Evolutionary conservation across 2,113 vertebrate genomes (phyloP), one percentile per base, ranked within the genome.

Genomic region (Microcebus murinus): DNA sequence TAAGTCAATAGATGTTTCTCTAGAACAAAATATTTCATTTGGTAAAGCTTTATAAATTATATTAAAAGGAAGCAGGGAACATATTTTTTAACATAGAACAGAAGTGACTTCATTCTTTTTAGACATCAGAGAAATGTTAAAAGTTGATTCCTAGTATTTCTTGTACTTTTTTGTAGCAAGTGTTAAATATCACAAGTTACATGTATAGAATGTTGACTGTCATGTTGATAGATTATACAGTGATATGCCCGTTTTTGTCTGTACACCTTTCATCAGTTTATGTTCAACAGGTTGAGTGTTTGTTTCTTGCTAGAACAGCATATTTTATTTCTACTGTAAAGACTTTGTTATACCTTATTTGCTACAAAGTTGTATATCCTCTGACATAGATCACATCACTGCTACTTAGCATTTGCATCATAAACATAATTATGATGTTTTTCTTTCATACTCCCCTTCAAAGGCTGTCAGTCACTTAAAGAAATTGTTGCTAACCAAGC

Each of bases 311-410:
- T 85, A 86, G 94, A 94, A 88, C 83, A 96, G 94, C 68, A 87
- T 67, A 81, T 97, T 98, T 98, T 93, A 93, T 98, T 97, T 92
- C 91, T 98, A 96, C 95, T 97, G 88, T 98, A 88, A 98, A 95
- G 1, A 96, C 94, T 96, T 98, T 97, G 97, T 88, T 98, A 94
- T 90, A 94, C 84, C 96, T 90, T 97, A 91, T 89, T 95, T 89
- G 77, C 81, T 97, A 82, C 42, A 94, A 86, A 88, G 36, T 93
- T 92, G 39, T 91, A 83, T 95, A 77, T 34, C 61, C 52, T 95
- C 67, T 80, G 73, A 87, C 91, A 65, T 94, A 97, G 91, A 93
- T 97, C 82, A 71, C 79, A 95, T 93, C 94, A 83, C 95, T 94
- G 81, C 14, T 81, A 96, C 93, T 39, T 91, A 77, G 80, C 29